Percentiles rank a stretch among this genome's conserved stretches.
Evolutionary conservation across 1,140 invertebrate genomes (phyloP).

Genomic region (Drosophila pandora): DNA sequence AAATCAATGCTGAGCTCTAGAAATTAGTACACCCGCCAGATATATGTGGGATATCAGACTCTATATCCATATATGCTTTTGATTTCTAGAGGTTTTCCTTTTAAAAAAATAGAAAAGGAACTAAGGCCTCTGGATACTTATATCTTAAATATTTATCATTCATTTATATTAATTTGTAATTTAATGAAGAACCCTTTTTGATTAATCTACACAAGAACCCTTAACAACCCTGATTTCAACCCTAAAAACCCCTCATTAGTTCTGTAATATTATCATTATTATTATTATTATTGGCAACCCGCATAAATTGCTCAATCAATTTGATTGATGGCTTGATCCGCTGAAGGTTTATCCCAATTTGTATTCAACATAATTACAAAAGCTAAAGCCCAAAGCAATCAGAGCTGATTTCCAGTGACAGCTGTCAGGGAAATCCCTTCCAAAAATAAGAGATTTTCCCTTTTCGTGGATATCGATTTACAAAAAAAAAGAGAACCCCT

Average conservation of each 20-base stretch:
- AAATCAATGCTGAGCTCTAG: constrained; percentile 31
- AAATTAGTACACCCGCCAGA: constrained; percentile 18
- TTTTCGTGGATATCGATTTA: constrained; percentile 23
- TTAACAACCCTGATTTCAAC: background rate
- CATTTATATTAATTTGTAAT: background rate
- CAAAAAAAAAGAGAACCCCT: background rate
- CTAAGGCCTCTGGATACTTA: too few species aligned
- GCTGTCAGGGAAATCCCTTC: constrained; percentile 40
- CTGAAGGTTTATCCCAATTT: constrained; percentile 28
- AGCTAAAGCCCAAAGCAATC: constrained; percentile 10
- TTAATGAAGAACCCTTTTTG: too few species aligned
- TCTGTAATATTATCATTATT: constrained; percentile 1
- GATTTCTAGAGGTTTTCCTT: too few species aligned
- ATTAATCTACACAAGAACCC: background rate
- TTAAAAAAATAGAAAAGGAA: too few species aligned
- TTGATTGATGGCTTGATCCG: constrained; percentile 10
- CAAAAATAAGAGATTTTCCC: background rate
- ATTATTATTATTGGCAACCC: constrained; percentile 19
- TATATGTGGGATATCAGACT: background rate
- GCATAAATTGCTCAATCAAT: constrained; percentile 11
- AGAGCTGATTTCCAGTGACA: constrained; percentile 55
- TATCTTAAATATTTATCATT: background rate
- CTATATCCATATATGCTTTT: background rate
- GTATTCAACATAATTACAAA: constrained; percentile 27
- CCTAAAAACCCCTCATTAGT: background rate